phyloP scores from a whole-genome alignment of 1,140 invertebrate genomes.

The Drosophila bocki region DNA sequence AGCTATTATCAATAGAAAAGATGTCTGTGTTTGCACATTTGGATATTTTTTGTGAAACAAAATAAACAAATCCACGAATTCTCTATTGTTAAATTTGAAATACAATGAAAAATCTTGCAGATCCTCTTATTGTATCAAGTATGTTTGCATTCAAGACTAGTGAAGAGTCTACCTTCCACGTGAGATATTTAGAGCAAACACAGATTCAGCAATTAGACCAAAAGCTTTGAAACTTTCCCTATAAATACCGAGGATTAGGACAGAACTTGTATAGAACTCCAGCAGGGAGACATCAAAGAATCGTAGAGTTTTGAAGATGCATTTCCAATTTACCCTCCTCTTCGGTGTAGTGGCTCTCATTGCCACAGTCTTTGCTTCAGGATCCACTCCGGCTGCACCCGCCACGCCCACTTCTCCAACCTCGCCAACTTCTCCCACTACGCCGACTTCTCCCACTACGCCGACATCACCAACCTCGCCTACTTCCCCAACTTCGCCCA shows the following conservation, averaged over 20 bases:
- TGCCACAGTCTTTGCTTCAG: not conserved
- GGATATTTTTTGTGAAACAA: not conserved
- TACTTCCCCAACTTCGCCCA: not conserved
- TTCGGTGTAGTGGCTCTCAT: not conserved
- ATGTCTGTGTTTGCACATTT: constrained; percentile 9
- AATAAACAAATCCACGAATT: constrained; percentile 4
- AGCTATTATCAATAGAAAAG: constrained; percentile 1
- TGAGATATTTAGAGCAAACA: not conserved
- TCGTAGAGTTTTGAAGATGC: not conserved
- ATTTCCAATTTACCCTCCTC: not conserved
- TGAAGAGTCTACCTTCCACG: not conserved
- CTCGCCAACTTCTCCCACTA: not conserved
- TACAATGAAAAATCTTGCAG: not conserved
- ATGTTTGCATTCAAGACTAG: not conserved
- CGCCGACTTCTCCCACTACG: not conserved
- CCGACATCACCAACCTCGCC: not conserved
- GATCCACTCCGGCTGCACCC: not conserved
- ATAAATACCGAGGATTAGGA: not conserved
- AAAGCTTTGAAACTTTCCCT: not conserved
- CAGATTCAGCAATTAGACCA: constrained; percentile 4
- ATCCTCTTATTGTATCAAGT: not conserved
- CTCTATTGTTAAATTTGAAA: not conserved
- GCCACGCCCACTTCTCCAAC: not conserved
- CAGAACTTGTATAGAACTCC: not conserved
- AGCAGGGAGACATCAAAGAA: not conserved